These are phyloP conservation scores for Anolis apletophallus DNA, from an alignment of 2,797 vertebrate genomes.

Conservation along the genomic window DNA sequence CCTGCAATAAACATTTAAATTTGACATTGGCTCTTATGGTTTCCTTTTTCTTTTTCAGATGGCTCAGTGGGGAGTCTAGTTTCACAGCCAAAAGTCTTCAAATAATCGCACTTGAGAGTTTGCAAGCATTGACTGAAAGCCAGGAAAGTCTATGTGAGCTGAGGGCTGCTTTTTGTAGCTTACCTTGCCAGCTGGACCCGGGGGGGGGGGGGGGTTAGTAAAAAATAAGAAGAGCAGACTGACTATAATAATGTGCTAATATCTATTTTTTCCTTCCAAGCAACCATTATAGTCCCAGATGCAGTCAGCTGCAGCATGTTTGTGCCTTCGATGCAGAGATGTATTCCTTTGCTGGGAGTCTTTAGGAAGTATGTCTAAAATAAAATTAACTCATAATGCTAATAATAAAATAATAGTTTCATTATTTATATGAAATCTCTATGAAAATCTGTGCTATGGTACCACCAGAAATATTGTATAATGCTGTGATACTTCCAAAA, in stretches of 20 bases:
- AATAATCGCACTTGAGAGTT: background rate
- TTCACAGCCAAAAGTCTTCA: background rate
- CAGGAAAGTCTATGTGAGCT: background rate
- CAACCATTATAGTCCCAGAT: background rate
- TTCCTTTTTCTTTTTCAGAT: background rate
- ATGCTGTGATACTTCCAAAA: too few relatives aligned
- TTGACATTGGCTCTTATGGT: conserved; percentile 34
- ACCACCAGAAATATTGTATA: background rate
- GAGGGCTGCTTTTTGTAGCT: background rate
- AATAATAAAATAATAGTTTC: too few relatives aligned
- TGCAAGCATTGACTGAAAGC: background rate
- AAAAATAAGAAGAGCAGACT: background rate
- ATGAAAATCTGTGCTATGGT: background rate
- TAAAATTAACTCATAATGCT: background rate
- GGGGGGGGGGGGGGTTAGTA: too few relatives aligned
- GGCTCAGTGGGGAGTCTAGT: background rate
- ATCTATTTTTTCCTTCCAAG: background rate
- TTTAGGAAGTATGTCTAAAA: background rate
- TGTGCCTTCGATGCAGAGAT: background rate
- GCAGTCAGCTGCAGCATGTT: background rate
- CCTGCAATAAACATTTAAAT: conserved; percentile 72
- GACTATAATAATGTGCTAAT: background rate
- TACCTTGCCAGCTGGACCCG: background rate
- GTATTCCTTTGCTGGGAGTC: background rate
- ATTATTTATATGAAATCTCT: background rate